Evolutionary conservation across 2,797 vertebrate species (phyloP).

Genomic region (Cuculus canorus): DNA sequence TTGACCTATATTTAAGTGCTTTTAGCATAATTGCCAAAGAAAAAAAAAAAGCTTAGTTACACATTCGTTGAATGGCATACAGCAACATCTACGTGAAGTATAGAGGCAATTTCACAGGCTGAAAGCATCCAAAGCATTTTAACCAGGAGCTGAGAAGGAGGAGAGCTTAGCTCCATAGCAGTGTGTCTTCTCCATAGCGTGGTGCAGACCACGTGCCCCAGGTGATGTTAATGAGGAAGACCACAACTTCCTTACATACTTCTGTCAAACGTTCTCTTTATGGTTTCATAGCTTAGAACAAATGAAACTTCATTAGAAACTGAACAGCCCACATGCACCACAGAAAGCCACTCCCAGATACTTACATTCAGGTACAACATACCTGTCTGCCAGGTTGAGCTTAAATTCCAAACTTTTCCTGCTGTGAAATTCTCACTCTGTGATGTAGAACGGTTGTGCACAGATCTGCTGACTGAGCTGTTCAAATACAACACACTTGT

Average conservation of each 20-base stretch:
- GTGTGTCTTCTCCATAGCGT: fast-evolving
- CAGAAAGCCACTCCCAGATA: neutral
- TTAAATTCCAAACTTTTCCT: neutral
- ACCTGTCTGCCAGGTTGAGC: neutral
- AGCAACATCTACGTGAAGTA: neutral
- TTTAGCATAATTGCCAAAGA: neutral
- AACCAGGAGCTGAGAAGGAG: neutral
- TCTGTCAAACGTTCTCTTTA: neutral
- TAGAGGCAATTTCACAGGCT: neutral
- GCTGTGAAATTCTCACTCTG: neutral
- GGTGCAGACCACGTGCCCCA: neutral
- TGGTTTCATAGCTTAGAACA: neutral
- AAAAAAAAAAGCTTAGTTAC: neutral
- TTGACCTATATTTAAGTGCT: neutral
- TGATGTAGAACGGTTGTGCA: neutral
- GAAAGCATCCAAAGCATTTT: neutral
- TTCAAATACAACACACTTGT: neutral
- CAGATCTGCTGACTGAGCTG: neutral
- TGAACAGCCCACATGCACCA: neutral
- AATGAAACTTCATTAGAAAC: neutral
- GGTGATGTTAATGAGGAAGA: neutral
- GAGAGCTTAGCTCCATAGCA: neutral
- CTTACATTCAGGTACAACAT: neutral
- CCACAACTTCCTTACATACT: neutral
- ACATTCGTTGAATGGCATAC: neutral